Base-by-base conservation (phyloP, 2,113 vertebrate species). In the Potamarius usumacintae region DNA sequence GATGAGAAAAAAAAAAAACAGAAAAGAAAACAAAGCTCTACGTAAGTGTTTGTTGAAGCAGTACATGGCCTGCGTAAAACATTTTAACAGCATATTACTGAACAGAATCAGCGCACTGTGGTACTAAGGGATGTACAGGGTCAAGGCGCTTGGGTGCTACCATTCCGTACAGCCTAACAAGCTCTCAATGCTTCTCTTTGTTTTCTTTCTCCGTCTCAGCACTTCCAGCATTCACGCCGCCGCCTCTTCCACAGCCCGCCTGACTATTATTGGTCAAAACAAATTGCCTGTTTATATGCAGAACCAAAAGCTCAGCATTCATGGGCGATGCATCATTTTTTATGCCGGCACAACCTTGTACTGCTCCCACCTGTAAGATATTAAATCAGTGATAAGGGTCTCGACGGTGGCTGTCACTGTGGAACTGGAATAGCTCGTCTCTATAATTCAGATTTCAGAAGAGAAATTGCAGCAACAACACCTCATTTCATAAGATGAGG, bases 161-260 rank as follows among this genome's bases (percentile, higher is more conserved):
- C 82, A 87, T 82, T 87, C 82, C 8, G 71, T 62, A 25, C 85
- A 82, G 63, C 78, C 76, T 77, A 83, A 87, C 72, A 87, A 52
- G 53, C 55, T 34, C 83, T 85, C 90, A 91, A 91, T 83, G 72
- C 72, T 30, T 57, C 57, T 71, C 84, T 89, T 87, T 87, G 86
- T 88, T 65, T 89, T 67, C 55, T 53, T 86, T 80, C 77, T 85
- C 63, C 55, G 52, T 84, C 88, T 30, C 85, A 84, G 48, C 88
- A 86, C 84, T 83, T 77, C 53, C 77, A 81, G 77, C 78, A 80
- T 88, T 67, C 71, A 57, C 58, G 12, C 74, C 53, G 48, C 69
- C 63, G 72, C 84, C 76, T 84, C 72, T 72, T 87, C 20, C 76
- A 77, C 53, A 67, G 57, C 85, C 34, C 74, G 65, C 25, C 34